Evolutionary conservation across 2,797 vertebrate species (phyloP), one percentile per base, ranked within the genome.

Genomic region (Salmo trutta): DNA sequence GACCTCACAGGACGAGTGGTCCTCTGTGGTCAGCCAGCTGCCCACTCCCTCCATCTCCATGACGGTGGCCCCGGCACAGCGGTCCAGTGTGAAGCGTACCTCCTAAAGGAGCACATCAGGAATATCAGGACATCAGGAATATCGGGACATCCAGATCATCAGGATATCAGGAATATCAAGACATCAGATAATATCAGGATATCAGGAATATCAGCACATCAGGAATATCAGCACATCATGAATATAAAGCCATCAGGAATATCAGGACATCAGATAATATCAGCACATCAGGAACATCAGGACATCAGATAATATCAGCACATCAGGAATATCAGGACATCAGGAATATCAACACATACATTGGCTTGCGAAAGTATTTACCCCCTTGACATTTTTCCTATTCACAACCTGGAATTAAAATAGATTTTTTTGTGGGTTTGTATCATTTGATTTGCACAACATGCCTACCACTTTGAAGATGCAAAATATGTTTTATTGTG

Each of bases 21-120:
- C 96, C 72, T 96, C 94, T 0, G 93, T 90, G 80, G 94, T 95
- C 67, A 97, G 67, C 94, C 95, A 94, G 75, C 91, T 95, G 12
- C 95, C 96, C 19, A 95, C 86, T 3, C 96, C 96, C 69, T 96
- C 96, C 54, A 87, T 91, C 82, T 97, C 96, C 17, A 90, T 94
- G 21, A 96, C 89, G 0, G 90, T 77, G 3, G 95, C 95, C 1
- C 93, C 89, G 0, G 91, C 88, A 77, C 96, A 97, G 4, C 77
- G 94, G 68, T 97, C 96, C 89, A 97, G 87, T 0, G 92, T 97
- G 88, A 97, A 94, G 0, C 89, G 91, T 5, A 96, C 93, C 7
- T 94, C 95, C 96, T 97, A 84, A 3, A 56, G 41, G n/a, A 15
- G 15, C 52, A 56, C 21, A 67, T 14, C 24, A 10, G 15, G 51